These are phyloP conservation scores for Lamellibrachia columna DNA, from an alignment of 2,888 invertebrate species.

Conservation along the genomic window DNA sequence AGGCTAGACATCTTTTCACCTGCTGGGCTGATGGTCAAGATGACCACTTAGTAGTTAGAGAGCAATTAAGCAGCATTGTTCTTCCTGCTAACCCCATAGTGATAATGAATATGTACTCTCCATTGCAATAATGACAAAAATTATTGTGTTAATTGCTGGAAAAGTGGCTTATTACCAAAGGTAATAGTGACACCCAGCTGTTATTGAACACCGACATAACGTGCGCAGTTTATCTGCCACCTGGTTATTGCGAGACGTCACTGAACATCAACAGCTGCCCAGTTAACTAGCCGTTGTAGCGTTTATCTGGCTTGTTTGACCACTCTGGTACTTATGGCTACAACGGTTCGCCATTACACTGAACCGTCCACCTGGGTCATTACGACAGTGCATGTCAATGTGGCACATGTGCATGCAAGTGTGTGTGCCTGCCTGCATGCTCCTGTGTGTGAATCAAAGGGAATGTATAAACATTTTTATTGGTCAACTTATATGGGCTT, in stretches of 20 bases:
- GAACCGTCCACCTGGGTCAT: not conserved
- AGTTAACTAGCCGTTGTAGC: not conserved
- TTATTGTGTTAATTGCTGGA: not conserved
- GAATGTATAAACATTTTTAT: not conserved
- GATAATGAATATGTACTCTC: not conserved
- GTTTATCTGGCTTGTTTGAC: not conserved
- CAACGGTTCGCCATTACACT: conserved; percentile 1
- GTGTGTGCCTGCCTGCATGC: not conserved
- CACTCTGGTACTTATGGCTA: not conserved
- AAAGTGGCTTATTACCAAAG: conserved; percentile 6
- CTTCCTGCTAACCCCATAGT: not conserved
- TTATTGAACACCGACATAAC: not conserved
- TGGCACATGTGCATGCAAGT: not conserved
- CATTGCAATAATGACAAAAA: not conserved
- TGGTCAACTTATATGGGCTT: not conserved
- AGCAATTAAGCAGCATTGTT: conserved; percentile 3
- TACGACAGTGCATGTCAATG: not conserved
- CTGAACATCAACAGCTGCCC: not conserved
- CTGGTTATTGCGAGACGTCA: not conserved
- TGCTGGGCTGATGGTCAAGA: not conserved
- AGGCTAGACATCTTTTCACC: not conserved
- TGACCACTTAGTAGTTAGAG: not conserved
- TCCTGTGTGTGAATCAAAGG: not conserved
- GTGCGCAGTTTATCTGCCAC: not conserved
- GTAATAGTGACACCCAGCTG: not conserved